Conservation (phyloP, 2,797 vertebrate genomes). For the Rhodeus uyekii region DNA sequence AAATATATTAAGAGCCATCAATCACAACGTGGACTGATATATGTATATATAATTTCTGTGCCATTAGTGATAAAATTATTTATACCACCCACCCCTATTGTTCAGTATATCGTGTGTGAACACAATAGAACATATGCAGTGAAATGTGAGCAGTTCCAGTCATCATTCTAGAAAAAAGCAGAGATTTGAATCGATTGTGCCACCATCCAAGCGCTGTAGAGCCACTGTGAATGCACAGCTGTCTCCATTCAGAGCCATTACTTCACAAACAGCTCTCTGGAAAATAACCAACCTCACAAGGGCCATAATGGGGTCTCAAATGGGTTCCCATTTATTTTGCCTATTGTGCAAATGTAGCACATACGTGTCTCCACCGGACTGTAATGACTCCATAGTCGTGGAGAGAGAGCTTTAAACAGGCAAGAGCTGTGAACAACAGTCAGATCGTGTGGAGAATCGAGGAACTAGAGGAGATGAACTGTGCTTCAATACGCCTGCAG, state of each 20-base stretch:
- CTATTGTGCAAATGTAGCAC: conserved; percentile 31
- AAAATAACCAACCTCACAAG: conserved; percentile 27
- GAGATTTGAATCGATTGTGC: conserved; percentile 21
- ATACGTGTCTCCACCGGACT: conserved; percentile 19
- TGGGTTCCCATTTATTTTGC: conserved; percentile 32
- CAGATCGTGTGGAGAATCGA: not conserved
- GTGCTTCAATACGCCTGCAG: not conserved
- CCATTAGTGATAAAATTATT: not conserved
- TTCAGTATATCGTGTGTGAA: not conserved
- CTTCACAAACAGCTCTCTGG: conserved; percentile 23
- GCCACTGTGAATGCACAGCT: conserved; percentile 31
- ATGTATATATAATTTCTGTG: not conserved
- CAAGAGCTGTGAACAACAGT: conserved; percentile 22
- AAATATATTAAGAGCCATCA: not conserved
- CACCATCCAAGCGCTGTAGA: conserved; percentile 4
- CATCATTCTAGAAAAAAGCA: conserved; percentile 20
- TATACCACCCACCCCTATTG: not conserved
- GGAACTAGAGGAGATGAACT: conserved; percentile 5
- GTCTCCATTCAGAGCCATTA: conserved; percentile 32
- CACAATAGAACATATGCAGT: not conserved
- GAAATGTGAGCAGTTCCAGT: not conserved
- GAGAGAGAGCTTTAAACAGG: conserved; percentile 24
- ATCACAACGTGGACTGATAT: not conserved
- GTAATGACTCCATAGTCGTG: conserved; percentile 5
- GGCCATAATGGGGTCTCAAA: conserved; percentile 35